Percentiles rank a stretch among this genome's conserved stretches.
phyloP scores from a whole-genome alignment of 2,113 vertebrate genomes.

The Oxygymnocypris stewartii region DNA sequence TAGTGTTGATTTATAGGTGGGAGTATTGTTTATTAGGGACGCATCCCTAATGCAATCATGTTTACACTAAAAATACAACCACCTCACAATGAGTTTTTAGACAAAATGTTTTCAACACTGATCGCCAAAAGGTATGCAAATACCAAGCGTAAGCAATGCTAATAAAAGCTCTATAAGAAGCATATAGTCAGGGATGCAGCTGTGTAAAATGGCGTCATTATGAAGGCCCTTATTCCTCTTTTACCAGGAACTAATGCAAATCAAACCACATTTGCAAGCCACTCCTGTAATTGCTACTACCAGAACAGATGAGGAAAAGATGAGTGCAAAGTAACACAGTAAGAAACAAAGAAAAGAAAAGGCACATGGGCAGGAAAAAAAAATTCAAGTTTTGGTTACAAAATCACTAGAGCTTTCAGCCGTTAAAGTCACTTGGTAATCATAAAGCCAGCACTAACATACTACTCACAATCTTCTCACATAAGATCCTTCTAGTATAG shows the following conservation, averaged over 20 bases:
- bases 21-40: too few species aligned
- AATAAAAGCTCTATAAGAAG: background rate
- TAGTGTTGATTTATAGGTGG: too few species aligned
- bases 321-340: constrained; percentile 17
- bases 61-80: too few species aligned
- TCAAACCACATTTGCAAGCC: constrained; percentile 64
- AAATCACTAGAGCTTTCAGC: background rate
- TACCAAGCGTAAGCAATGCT: background rate
- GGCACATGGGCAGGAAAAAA: background rate
- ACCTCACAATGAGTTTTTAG: too few species aligned
- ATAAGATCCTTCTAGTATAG: background rate
- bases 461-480: background rate
- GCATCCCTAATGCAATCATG: too few species aligned
- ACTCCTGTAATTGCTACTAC: constrained; percentile 59
- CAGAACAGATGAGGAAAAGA: constrained; percentile 41
- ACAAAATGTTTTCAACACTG: background rate
- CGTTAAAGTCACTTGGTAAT: background rate
- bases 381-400: background rate
- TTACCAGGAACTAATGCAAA: constrained; percentile 70
- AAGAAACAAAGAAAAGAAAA: constrained; percentile 1
- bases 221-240: constrained; percentile 32
- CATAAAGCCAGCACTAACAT: background rate
- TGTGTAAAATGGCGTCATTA: constrained; percentile 20
- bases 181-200: constrained; percentile 31
- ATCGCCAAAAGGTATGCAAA: background rate